Evolutionary conservation across 37 sponge, comb jelly and placozoan genomes (phyloP).

Genomic region (Chondrosia reniformis): DNA sequence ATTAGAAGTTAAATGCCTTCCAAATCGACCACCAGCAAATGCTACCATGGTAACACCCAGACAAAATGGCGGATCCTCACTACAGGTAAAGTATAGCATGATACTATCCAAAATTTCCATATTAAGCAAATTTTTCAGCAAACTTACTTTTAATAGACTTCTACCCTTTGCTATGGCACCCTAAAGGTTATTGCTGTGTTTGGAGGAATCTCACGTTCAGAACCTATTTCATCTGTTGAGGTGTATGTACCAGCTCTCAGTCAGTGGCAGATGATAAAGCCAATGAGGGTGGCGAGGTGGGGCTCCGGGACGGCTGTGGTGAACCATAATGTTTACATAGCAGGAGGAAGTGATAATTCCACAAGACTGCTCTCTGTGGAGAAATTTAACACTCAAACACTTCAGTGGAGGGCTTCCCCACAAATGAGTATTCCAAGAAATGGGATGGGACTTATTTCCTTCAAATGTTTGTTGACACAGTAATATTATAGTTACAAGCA

Average conservation of each 20-base stretch:
- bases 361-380: conserved; percentile 55
- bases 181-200: conserved; percentile 48
- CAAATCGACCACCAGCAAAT: conserved; percentile 13
- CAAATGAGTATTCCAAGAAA: conserved; percentile 47
- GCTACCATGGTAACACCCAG: background rate
- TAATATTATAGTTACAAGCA: background rate
- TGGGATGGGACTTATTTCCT: conserved; percentile 57
- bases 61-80: no score
- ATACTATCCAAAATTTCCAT: no score
- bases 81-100: no score
- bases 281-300: conserved; percentile 53
- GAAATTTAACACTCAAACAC: conserved; percentile 28
- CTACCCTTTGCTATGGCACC: no score
- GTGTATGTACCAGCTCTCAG: conserved; percentile 9
- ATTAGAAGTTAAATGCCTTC: conserved; percentile 36
- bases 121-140: no score
- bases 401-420: conserved; percentile 37
- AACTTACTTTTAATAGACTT: no score
- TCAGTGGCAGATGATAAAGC: conserved; percentile 39
- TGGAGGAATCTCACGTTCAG: conserved; percentile 58
- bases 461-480: background rate
- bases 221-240: conserved; percentile 44
- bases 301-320: conserved; percentile 45
- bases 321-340: conserved; percentile 39
- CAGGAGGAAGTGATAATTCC: conserved; percentile 68